Evolutionary conservation across 1,140 invertebrate species (phyloP), one percentile per base, ranked within the genome.

Genomic region (Tetraneura akinire): DNA sequence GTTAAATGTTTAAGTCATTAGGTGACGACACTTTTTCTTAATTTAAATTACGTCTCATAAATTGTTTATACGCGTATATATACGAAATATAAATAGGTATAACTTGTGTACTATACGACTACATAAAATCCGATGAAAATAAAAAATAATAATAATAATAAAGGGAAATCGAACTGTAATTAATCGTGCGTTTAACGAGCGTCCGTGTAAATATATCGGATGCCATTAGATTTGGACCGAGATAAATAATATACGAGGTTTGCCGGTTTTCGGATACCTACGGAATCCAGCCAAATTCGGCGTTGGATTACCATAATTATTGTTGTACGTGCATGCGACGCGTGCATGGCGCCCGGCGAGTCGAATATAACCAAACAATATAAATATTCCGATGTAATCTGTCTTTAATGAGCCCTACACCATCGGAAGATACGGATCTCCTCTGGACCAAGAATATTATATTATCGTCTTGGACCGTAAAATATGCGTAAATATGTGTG

Each of bases 301-400:
- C 71, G 51, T 74, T 21, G 32, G 71, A 74, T 74, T 74, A 57
- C 71, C 71, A 74, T 74, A 74, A 74, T 74, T 55, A 74, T 73
- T 73, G 49, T 73, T 32, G 49, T 53, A 18, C 18, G 4, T 18
- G 49, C 14, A 23, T 29, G 21, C 9, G 21, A 42, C 18, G 21
- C 49, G 23, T 23, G 21, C 21, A 42, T 57, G 71, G 71, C 71
- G 71, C 71, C 71, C 51, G 49, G 9, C 29, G 0, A 60, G 57
- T 47, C 4, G 21, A 47, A 47, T 4, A 37, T 68, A 26, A 68
- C 13, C 14, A 68, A 68, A 68, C 37, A 64, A 37, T 37, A 37
- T n/a, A 64, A 71, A 73, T 55, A 37, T 32, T 42, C 71, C 26
- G 71, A 55, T 57, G 45, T 71, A 55, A 74, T 74, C 71, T 32